Evolutionary conservation across 2,797 vertebrate species (phyloP), one percentile per base, ranked within the genome.

Genomic region (Periparus ater): DNA sequence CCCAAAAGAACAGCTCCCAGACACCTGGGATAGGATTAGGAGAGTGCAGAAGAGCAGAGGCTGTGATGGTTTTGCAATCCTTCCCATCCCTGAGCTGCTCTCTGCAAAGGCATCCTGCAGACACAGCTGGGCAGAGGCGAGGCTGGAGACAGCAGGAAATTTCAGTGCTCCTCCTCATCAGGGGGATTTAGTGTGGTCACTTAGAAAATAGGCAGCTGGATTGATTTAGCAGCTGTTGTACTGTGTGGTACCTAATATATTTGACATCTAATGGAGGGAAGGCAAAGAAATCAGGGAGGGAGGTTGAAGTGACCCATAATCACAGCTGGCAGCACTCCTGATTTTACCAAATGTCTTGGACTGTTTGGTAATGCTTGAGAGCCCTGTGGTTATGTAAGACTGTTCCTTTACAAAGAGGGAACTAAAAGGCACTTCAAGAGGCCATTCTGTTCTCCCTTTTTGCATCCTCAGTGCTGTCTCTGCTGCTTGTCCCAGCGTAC

Each of bases 131-230:
- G 45, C 85, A 91, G 75, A 91, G 89, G 62, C 23, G 29, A 93
- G 48, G 88, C 54, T 89, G 91, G 88, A 92, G 94, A 63, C 83
- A 83, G 86, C n/a, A 36, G 86, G 76, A 82, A 91, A 83, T 53
- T 34, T 72, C 21, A 22, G 50, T n/a, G 21, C 20, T 89, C 76
- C 48, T 67, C 34, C 60, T 66, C 6, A 2, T 65, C 73, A 68
- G 26, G 20, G 55, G 36, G 34, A 68, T 91, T 92, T 76, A 55
- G 38, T 13, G 34, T 65, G 65, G 50, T 54, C 8, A 1, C 58
- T 94, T 51, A 54, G 61, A 55, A 89, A 96, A 89, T 0, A 68
- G 79, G 53, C 75, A 58, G 34, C 57, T 75, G 72, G 54, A 32
- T 48, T 80, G 78, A 85, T 80, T 85, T 23, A 68, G 62, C 54